These are phyloP conservation scores for Acrossocheilus wenchowensis DNA, from an alignment of 2,797 vertebrate genomes.

Conservation along the genomic window DNA sequence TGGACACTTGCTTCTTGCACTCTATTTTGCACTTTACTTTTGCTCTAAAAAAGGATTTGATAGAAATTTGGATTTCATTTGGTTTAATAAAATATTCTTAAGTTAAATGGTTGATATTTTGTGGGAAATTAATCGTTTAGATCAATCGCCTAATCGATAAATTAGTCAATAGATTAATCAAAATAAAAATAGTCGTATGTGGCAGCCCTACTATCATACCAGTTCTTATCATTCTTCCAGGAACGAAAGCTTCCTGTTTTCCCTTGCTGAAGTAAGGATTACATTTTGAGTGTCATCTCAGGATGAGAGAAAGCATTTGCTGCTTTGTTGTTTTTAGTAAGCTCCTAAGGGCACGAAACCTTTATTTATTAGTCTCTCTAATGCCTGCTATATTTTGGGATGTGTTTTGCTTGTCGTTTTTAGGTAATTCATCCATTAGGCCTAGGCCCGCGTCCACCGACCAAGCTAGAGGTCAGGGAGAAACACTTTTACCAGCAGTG, in stretches of 20 bases:
- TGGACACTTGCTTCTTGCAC: too few relatives aligned
- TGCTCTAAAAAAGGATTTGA: too few relatives aligned
- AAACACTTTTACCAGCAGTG: conserved; percentile 34
- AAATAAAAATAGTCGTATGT: too few relatives aligned
- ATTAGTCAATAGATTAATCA: too few relatives aligned
- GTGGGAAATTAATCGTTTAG: too few relatives aligned
- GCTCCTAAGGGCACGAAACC: conserved; percentile 5
- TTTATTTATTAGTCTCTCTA: conserved; percentile 39
- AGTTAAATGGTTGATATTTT: too few relatives aligned
- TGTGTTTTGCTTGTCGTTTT: conserved; percentile 38
- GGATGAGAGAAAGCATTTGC: conserved; percentile 23
- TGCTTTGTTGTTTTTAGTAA: conserved; percentile 26
- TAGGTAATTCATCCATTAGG: conserved; percentile 35
- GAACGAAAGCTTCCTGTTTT: background rate
- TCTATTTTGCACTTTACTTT: too few relatives aligned
- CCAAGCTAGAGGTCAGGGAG: conserved; percentile 30
- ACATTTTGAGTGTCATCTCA: background rate
- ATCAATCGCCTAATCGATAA: too few relatives aligned
- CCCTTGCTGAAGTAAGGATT: conserved; percentile 8
- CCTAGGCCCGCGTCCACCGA: background rate
- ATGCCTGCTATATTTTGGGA: conserved; percentile 30
- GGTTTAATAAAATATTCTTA: too few relatives aligned
- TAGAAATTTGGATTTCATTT: too few relatives aligned
- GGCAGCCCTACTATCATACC: too few relatives aligned
- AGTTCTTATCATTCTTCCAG: background rate